phyloP scores from a whole-genome alignment of 2,888 invertebrate genomes.

The Hecatera dysodea region DNA sequence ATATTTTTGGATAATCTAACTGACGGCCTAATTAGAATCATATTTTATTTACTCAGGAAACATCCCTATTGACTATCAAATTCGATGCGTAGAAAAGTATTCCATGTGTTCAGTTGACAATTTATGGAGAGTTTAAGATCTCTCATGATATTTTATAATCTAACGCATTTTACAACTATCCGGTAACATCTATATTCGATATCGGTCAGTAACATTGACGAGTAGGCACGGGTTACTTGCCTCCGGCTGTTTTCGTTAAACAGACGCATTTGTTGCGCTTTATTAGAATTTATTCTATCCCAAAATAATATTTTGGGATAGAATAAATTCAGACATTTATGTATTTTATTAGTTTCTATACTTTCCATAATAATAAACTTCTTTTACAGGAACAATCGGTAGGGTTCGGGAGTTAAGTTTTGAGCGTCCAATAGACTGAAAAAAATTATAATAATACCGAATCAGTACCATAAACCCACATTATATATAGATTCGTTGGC shows the following conservation, averaged over 20 bases:
- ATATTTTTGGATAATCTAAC: no score
- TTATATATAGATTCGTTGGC: no score
- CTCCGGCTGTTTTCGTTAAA: slow-evolving; percentile 43
- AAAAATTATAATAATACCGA: not conserved
- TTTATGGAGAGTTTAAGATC: no score
- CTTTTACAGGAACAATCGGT: not conserved
- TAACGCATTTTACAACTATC: no score
- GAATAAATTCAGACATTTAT: not conserved
- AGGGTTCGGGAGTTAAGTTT: not conserved
- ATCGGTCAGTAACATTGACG: slow-evolving; percentile 24
- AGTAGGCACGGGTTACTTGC: slow-evolving; percentile 3
- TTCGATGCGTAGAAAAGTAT: no score
- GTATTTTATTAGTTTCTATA: slow-evolving; percentile 15
- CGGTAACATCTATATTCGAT: no score
- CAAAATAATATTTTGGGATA: slow-evolving; percentile 3
- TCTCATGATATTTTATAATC: no score
- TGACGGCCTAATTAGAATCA: no score
- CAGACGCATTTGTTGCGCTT: slow-evolving; percentile 25
- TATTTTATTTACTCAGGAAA: no score
- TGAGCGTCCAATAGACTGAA: not conserved
- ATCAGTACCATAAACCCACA: no score
- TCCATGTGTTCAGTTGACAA: no score
- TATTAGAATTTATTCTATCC: slow-evolving; percentile 40
- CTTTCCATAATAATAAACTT: slow-evolving; percentile 1
- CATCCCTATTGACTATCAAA: no score